A percentile compares a stretch with the other conserved stretches of the same genome.
Conservation (phyloP, 2,797 vertebrate genomes). For the Peromyscus nudipes region DNA sequence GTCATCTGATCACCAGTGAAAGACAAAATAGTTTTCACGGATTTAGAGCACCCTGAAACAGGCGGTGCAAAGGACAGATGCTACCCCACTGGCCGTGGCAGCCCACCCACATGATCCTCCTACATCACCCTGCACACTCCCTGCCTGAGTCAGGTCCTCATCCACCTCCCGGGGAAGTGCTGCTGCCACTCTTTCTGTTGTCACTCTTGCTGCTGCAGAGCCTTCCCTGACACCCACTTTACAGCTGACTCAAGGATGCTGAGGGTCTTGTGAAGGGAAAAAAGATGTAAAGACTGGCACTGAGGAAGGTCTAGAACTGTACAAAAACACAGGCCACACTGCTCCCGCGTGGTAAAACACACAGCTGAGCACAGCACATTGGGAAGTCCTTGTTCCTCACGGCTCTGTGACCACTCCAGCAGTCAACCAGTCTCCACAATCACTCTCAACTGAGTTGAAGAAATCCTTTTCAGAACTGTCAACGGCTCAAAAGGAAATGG, state of each 20-base stretch:
- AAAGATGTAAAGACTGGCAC: not conserved
- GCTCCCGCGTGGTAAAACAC: constrained; percentile 26
- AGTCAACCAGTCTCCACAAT: constrained; percentile 7
- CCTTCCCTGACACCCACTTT: not conserved
- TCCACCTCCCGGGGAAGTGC: not conserved
- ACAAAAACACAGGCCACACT: not conserved
- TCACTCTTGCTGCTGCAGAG: not conserved
- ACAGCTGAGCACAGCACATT: not conserved
- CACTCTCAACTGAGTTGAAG: not conserved
- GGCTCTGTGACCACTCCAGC: not conserved
- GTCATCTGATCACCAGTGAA: not conserved
- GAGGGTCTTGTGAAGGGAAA: not conserved
- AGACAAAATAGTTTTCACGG: constrained; percentile 40
- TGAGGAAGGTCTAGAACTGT: not conserved
- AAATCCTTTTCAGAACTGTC: constrained; percentile 15
- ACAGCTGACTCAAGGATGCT: not conserved
- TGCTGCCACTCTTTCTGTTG: not conserved
- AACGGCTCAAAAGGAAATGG: not conserved
- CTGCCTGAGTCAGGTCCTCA: not conserved
- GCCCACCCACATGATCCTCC: not conserved
- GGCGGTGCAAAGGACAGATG: not conserved
- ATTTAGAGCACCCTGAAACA: not conserved
- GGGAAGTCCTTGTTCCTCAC: constrained; percentile 22
- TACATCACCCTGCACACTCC: not conserved
- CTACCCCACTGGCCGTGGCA: not conserved